Base-by-base conservation (phyloP, 2,888 invertebrate genomes). In the Folsomia manolachei region DNA sequence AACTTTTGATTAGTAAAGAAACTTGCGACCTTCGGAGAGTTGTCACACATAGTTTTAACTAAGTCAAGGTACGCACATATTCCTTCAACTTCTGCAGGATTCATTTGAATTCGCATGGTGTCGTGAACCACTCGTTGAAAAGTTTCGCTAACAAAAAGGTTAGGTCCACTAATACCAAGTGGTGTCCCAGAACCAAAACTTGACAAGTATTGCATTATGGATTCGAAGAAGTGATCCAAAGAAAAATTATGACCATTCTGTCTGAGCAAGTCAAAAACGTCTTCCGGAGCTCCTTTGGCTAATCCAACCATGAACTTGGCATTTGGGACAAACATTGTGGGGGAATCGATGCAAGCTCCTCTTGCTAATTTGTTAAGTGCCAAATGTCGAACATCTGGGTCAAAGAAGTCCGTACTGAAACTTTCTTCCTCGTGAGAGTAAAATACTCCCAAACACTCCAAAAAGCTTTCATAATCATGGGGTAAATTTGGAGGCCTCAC, bases 351-450 rank as follows among this genome's bases (percentile, higher is more conserved):
- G 84, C 95, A 94, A 61, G 95, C 92, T 76, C 93, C 86, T 0
- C 94, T 89, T 51, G 97, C 90, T 84, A 97, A 96, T 86, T 96
- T 97, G 85, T 91, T 93, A 53, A 97, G 85, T 0, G 92, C 81
- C 14, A 83, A 81, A 21, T 79, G 79, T 18, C 75, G 74, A 11
- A 69, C 69, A 9, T 79, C 75, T 77, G 79, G 84, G 62, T 77
- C 84, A 82, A 82, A 85, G 80, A 82, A 85, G 83, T 88, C 88
- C 70, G 86, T 84, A 1, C 91, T 89, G 27, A 90, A 84, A 56
- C 87, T 85, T 21, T 56, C 56, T 0, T 89, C 89, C 85, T 95
- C 94, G 72, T 88, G 87, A 56, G 87, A 85, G 84, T 97, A 96
- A 65, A 96, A 86, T 69, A 89, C 88, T 19, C 91, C 90, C 71